Evolutionary conservation across 1,140 invertebrate species (phyloP).

Genomic region (Euwallacea fornicatus): DNA sequence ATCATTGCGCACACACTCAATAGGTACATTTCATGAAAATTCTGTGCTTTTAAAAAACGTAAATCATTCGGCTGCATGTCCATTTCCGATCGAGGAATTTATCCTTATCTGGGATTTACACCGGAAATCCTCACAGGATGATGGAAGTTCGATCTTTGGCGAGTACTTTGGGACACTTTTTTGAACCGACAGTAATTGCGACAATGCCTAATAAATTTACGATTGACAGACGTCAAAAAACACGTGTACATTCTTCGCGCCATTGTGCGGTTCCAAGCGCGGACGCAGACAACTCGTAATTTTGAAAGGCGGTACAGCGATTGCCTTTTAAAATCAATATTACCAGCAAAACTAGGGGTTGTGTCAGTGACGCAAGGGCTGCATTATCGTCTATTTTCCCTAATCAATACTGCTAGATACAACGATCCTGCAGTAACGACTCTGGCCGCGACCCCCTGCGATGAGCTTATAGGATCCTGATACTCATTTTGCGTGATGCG

Average conservation of each 20-base stretch:
- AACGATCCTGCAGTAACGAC: slow-evolving; percentile 2
- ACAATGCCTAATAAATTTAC: slow-evolving; percentile 37
- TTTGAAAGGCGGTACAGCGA: slow-evolving; percentile 25
- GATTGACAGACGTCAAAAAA: slow-evolving; percentile 48
- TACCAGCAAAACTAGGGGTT: slow-evolving; percentile 30
- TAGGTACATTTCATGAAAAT: slow-evolving; percentile 51
- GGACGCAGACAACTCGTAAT: slow-evolving; percentile 34
- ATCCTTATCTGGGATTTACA: background rate
- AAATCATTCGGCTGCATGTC: slow-evolving; percentile 13
- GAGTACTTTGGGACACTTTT: slow-evolving; percentile 8
- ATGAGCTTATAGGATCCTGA: background rate
- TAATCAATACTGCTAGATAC: slow-evolving; percentile 31
- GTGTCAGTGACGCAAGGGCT: slow-evolving; percentile 42
- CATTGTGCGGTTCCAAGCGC: slow-evolving; percentile 41
- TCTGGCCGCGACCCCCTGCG: background rate
- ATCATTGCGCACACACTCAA: slow-evolving; percentile 50
- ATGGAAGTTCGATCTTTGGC: slow-evolving; percentile 15
- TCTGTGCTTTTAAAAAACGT: slow-evolving; percentile 47
- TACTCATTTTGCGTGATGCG: background rate
- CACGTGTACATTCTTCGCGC: slow-evolving; percentile 47
- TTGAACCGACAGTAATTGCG: slow-evolving; percentile 11
- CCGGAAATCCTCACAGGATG: slow-evolving; percentile 8
- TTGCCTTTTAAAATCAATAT: slow-evolving; percentile 45
- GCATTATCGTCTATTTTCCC: slow-evolving; percentile 26
- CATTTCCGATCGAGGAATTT: slow-evolving; percentile 1